These are phyloP conservation scores for Halcyon leucocephala DNA, from an alignment of 2,797 vertebrate genomes.

Conservation along the genomic window DNA sequence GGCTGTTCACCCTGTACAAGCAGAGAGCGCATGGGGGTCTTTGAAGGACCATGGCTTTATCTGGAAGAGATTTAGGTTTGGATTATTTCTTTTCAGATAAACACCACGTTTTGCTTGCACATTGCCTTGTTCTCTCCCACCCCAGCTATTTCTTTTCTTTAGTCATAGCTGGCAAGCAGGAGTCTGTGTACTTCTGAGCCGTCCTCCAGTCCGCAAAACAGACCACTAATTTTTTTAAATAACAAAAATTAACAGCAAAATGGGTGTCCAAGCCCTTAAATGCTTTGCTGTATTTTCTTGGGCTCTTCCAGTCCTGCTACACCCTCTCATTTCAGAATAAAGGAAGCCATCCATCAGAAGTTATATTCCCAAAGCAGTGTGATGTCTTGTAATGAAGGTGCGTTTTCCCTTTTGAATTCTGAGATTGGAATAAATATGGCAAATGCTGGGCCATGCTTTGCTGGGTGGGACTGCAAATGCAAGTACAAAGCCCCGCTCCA, in stretches of 20 bases:
- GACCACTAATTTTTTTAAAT: accelerated
- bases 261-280: neutral
- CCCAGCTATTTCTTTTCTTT: neutral
- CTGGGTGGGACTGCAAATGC: accelerated
- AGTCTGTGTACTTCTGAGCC: neutral
- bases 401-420: neutral
- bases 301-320: neutral
- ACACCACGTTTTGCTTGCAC: accelerated
- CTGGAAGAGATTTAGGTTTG: neutral
- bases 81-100: neutral
- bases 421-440: neutral
- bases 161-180: neutral
- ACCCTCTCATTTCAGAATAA: neutral
- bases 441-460: neutral
- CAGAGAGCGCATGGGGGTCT: neutral
- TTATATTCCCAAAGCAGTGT: neutral
- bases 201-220: neutral
- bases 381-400: neutral
- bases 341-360: neutral
- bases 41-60: neutral
- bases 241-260: neutral
- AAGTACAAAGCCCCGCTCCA: accelerated
- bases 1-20: neutral
- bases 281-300: neutral
- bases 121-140: neutral